phyloP scores from a whole-genome alignment of 2,113 vertebrate genomes.

The Halcyon malimbica region DNA sequence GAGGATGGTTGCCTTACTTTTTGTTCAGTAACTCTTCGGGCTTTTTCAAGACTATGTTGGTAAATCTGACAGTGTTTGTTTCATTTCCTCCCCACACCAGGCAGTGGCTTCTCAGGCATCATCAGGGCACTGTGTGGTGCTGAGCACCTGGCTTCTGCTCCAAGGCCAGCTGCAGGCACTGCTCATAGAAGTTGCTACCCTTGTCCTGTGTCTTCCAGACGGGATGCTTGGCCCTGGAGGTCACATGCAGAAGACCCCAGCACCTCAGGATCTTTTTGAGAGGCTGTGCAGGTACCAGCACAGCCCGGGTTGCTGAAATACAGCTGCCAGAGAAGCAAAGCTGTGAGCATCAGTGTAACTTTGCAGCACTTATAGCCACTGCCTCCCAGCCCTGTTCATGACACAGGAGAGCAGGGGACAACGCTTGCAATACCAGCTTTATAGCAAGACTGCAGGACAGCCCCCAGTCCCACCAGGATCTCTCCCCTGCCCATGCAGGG shows the following conservation, averaged over 20 bases:
- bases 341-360: not conserved
- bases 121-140: rapidly evolving
- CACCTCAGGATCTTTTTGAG: not conserved
- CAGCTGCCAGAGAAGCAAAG: conserved; percentile 45
- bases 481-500: not conserved
- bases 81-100: not conserved
- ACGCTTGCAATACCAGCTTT: rapidly evolving
- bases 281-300: conserved; percentile 11
- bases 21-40: no score
- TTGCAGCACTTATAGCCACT: not conserved
- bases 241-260: not conserved
- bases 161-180: conserved; percentile 13
- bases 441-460: not conserved
- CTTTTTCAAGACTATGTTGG: no score
- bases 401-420: not conserved
- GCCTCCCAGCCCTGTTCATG: no score
- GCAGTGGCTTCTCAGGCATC: rapidly evolving
- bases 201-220: not conserved
- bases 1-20: no score
- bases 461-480: not conserved
- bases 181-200: not conserved
- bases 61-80: no score
- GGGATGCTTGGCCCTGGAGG: not conserved
- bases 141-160: not conserved
- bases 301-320: not conserved